Evolutionary conservation across 2,113 vertebrate genomes (phyloP).

Genomic region (Salvelinus namaycush): DNA sequence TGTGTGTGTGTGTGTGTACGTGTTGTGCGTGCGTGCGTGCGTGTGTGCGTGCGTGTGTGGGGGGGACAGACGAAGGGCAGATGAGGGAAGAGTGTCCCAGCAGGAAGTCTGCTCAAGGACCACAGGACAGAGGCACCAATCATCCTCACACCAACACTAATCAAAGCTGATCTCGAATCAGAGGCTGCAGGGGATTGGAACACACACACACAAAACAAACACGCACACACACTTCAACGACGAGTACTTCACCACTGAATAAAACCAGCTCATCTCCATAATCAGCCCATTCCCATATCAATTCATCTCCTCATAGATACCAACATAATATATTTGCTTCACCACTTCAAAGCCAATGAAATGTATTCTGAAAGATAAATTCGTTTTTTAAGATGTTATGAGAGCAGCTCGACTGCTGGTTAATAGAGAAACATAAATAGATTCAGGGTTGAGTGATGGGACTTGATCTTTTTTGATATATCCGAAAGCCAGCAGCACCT

Average conservation of each 20-base stretch:
- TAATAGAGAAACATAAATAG: not conserved
- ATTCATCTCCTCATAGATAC: constrained; percentile 7
- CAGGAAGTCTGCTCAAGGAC: constrained; percentile 47
- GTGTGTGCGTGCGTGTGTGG: not conserved
- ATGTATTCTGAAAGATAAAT: constrained; percentile 29
- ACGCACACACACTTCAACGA: not conserved
- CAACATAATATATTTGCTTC: not conserved
- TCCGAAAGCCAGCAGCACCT: constrained; percentile 22
- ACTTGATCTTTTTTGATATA: constrained; percentile 41
- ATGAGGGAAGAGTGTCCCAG: constrained; percentile 38
- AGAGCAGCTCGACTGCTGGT: no score
- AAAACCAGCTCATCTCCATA: constrained; percentile 35
- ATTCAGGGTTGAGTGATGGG: not conserved
- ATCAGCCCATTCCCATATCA: constrained; percentile 18
- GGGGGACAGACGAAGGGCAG: not conserved
- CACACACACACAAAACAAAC: not conserved
- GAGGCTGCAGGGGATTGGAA: constrained; percentile 33
- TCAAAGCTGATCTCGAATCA: constrained; percentile 65
- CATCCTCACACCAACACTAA: constrained; percentile 63
- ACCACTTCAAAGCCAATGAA: constrained; percentile 31
- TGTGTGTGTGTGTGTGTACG: not conserved
- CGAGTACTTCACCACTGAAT: not conserved
- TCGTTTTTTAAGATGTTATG: not conserved
- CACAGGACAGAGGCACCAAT: constrained; percentile 63
- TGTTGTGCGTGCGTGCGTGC: not conserved